Conservation (phyloP, 2,797 vertebrate genomes). For the Pangasius krempfi region DNA sequence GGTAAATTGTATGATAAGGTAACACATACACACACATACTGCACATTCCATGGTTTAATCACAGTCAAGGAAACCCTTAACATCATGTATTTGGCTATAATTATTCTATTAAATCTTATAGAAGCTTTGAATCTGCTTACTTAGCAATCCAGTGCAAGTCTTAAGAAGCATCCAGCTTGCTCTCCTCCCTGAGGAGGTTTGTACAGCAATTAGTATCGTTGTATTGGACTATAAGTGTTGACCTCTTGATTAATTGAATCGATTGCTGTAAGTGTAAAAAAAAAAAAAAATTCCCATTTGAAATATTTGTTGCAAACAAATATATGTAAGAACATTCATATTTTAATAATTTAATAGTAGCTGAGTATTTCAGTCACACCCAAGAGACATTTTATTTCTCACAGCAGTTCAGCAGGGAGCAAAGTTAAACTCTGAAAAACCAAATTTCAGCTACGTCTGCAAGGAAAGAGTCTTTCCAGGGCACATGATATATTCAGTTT, state of each 20-base stretch:
- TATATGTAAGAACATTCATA: neutral
- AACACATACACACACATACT: neutral
- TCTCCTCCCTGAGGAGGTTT: neutral
- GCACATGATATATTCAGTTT: neutral
- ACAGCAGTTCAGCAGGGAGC: neutral
- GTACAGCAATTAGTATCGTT: neutral
- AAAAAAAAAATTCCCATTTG: neutral
- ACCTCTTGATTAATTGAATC: neutral
- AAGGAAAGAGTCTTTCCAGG: neutral
- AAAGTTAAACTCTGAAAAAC: neutral
- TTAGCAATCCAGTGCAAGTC: neutral
- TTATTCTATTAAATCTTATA: neutral
- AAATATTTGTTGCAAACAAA: neutral
- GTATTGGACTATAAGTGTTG: neutral
- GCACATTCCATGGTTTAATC: neutral
- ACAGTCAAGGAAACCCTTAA: neutral
- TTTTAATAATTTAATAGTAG: neutral
- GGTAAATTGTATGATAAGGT: neutral
- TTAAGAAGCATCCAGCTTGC: neutral
- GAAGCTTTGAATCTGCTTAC: neutral
- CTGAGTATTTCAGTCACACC: neutral
- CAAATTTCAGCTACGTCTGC: neutral
- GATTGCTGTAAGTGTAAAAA: too few relatives aligned
- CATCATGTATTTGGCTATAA: neutral
- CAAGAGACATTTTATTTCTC: constrained; percentile 5